phyloP scores from a whole-genome alignment of 2,888 invertebrate genomes.

The Trachelus stipa region DNA sequence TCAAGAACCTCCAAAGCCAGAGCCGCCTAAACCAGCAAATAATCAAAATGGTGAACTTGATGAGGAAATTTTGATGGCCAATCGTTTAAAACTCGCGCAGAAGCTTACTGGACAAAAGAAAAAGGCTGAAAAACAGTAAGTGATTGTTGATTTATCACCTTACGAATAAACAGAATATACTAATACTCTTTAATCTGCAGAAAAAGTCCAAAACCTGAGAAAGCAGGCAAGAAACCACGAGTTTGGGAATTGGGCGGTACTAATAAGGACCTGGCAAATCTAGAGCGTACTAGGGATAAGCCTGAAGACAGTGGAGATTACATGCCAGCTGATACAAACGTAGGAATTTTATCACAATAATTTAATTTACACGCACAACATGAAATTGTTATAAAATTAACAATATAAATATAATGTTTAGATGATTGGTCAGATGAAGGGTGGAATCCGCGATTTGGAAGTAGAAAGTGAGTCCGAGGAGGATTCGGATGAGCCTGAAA shows the following conservation, averaged over 20 bases:
- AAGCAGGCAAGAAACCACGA: constrained; percentile 88
- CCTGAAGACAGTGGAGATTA: constrained; percentile 74
- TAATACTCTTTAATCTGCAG: constrained; percentile 58
- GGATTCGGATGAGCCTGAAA: constrained; percentile 69
- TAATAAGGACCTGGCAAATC: constrained; percentile 78
- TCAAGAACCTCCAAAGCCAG: constrained; percentile 62
- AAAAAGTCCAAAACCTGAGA: constrained; percentile 71
- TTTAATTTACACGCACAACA: constrained; percentile 10
- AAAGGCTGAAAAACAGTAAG: constrained; percentile 74
- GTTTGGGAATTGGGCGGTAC: constrained; percentile 91
- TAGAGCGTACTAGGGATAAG: constrained; percentile 86
- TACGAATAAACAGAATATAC: not conserved
- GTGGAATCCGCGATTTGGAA: constrained; percentile 84
- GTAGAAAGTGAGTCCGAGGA: constrained; percentile 81
- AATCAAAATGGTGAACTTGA: constrained; percentile 64
- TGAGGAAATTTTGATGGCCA: constrained; percentile 79
- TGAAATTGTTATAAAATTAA: not conserved
- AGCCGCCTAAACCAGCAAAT: constrained; percentile 63
- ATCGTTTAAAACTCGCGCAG: constrained; percentile 83
- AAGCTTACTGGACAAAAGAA: constrained; percentile 77
- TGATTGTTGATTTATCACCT: constrained; percentile 17
- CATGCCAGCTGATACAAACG: constrained; percentile 75
- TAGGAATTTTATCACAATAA: constrained; percentile 54
- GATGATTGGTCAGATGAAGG: constrained; percentile 88
- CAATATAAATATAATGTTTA: constrained; percentile 50